These are phyloP conservation scores for Lycocorax pyrrhopterus DNA, from an alignment of 2,113 vertebrate species.

Conservation along the genomic window DNA sequence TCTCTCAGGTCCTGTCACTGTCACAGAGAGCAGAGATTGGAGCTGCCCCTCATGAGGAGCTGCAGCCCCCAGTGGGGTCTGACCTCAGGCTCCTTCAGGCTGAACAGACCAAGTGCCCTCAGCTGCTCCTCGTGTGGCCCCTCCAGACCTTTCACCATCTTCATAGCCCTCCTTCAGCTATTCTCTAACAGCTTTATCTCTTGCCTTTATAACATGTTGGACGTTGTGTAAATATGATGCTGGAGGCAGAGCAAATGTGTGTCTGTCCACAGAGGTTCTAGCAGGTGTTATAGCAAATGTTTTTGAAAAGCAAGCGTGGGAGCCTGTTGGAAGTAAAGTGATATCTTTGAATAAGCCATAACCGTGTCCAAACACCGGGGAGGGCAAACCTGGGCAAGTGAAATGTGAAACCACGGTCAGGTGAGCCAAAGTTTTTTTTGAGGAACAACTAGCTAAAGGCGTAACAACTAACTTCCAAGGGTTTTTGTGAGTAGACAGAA, in stretches of 20 bases:
- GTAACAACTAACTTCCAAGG: not conserved
- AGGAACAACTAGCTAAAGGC: not conserved
- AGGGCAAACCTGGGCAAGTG: not conserved
- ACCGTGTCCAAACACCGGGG: not conserved
- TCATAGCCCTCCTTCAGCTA: not conserved
- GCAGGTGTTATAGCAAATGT: not conserved
- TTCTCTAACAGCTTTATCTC: not conserved
- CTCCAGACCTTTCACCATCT: not conserved
- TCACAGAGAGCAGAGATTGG: not conserved
- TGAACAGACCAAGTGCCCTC: not conserved
- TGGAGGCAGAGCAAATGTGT: not conserved
- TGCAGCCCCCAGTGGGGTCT: not conserved
- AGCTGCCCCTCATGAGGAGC: not conserved
- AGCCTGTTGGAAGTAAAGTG: not conserved
- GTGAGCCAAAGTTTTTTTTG: not conserved
- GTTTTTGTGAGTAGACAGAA: not conserved
- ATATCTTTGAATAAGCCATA: not conserved
- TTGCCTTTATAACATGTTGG: not conserved
- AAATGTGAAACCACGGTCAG: not conserved
- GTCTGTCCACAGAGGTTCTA: not conserved
- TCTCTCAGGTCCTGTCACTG: not conserved
- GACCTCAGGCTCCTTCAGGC: not conserved
- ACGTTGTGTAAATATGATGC: not conserved
- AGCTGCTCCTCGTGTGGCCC: fast-evolving
- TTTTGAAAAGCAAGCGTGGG: not conserved